Base-by-base conservation (phyloP, 1,140 invertebrate genomes). In the Drosophila tsacasi region DNA sequence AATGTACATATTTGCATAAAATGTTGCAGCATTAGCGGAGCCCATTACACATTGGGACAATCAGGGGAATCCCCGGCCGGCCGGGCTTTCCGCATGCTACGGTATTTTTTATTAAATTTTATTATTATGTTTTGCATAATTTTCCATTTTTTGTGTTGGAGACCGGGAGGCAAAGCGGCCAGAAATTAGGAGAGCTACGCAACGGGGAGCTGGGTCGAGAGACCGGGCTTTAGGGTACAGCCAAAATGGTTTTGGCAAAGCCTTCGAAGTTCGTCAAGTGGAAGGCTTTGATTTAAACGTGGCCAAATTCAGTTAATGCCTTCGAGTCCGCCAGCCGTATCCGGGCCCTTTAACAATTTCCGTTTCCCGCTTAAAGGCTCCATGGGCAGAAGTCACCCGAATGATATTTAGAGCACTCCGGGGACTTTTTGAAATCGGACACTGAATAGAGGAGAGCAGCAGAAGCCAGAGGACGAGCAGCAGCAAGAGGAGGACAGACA, bases 61-160 rank as follows among this genome's bases (percentile, higher is more conserved):
- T 72, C 76, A 58, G 27, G n/a, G 50, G 52, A 55, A 32, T 77
- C 15, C 21, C 27, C 17, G 9, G 15, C 30, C 25, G 49, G 15
- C 15, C 10, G 50, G n/a, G n/a, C 50, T 9, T 15, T 35, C 19
- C 46, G 54, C 62, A 44, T 63, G 68, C 44, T 46, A 71, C 65
- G 78, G 65, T 76, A 85, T 81, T 89, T 69, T 68, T 89, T 79
- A 82, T 89, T 79, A 85, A 90, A 89, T 90, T 90, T 82, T 89
- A 90, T 89, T 81, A 76, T 89, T 69, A 85, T 89, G 79, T 81
- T 85, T 84, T 90, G 81, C 85, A 90, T 85, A 89, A 89, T 89
- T 90, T 83, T 42, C 52, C 66, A n/a, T 75, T 68, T 67, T 44
- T 52, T 64, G 21, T 21, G 8, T 65, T 19, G 8, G 23, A 15